Conservation (phyloP, 2,888 invertebrate genomes). For the Octonoba sinensis region DNA sequence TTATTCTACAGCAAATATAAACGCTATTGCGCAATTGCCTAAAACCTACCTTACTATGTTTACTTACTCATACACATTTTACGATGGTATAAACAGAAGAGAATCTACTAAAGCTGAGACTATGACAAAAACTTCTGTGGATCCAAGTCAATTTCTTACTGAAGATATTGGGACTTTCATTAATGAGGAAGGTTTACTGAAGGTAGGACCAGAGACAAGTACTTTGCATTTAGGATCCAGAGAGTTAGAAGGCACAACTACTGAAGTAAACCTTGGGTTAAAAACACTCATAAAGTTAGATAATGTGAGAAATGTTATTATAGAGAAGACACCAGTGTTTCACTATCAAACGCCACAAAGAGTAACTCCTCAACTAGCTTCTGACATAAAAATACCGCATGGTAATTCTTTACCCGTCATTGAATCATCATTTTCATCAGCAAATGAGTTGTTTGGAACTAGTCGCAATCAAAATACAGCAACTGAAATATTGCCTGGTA, state of each 20-base stretch:
- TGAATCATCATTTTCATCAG: constrained; percentile 54
- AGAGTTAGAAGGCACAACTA: constrained; percentile 65
- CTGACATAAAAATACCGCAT: background rate
- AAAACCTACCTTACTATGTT: constrained; percentile 65
- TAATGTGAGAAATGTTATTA: constrained; percentile 58
- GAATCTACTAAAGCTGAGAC: constrained; percentile 65
- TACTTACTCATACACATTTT: constrained; percentile 67
- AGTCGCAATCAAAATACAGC: constrained; percentile 11
- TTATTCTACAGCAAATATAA: constrained; percentile 31
- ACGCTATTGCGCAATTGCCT: constrained; percentile 52
- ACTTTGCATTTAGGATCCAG: constrained; percentile 66
- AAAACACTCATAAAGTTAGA: constrained; percentile 65
- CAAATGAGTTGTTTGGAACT: constrained; percentile 35
- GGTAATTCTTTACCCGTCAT: background rate
- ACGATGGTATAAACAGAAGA: constrained; percentile 63
- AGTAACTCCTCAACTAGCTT: background rate
- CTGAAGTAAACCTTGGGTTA: constrained; percentile 66
- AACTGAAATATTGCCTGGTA: constrained; percentile 36
- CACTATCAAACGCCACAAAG: constrained; percentile 46
- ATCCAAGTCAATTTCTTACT: constrained; percentile 52
- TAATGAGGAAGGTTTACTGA: constrained; percentile 63
- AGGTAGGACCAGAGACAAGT: constrained; percentile 56
- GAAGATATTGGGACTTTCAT: constrained; percentile 55
- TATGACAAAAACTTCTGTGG: constrained; percentile 53
- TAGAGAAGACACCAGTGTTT: constrained; percentile 27